These are phyloP conservation scores for Gallinago solitaria DNA, from an alignment of 2,797 vertebrate genomes.

Conservation along the genomic window DNA sequence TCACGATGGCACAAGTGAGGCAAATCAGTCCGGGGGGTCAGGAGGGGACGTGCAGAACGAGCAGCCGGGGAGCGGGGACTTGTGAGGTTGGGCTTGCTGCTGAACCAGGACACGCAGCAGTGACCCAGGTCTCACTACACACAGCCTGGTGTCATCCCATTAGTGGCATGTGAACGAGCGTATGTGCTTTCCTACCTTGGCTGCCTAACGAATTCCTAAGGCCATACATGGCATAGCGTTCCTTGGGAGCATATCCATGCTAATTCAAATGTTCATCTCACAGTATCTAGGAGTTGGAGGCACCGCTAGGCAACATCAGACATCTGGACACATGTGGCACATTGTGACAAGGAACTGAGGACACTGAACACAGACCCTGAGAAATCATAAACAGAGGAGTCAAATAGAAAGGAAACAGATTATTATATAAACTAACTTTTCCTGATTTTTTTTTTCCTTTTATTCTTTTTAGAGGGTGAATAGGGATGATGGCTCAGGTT, in stretches of 20 bases:
- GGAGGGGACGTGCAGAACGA: neutral
- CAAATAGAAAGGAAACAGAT: neutral
- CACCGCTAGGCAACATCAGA: neutral
- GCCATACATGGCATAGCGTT: neutral
- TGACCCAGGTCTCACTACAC: neutral
- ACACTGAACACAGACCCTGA: neutral
- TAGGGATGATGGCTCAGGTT: neutral
- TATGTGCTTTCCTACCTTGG: neutral
- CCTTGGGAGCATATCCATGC: neutral
- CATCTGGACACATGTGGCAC: neutral
- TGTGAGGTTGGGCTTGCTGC: neutral
- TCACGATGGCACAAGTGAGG: neutral
- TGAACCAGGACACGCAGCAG: neutral
- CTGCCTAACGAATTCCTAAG: neutral
- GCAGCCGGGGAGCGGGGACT: neutral
- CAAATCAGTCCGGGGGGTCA: accelerated
- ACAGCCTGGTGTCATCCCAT: neutral
- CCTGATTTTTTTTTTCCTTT: neutral
- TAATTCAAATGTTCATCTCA: neutral
- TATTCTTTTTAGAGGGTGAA: neutral
- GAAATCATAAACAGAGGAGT: neutral
- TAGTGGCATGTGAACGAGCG: accelerated
- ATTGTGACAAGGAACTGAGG: neutral
- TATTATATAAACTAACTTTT: neutral
- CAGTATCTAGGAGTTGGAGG: neutral